Evolutionary conservation across 1,140 invertebrate genomes (phyloP).

Genomic region (Papilio helenus): DNA sequence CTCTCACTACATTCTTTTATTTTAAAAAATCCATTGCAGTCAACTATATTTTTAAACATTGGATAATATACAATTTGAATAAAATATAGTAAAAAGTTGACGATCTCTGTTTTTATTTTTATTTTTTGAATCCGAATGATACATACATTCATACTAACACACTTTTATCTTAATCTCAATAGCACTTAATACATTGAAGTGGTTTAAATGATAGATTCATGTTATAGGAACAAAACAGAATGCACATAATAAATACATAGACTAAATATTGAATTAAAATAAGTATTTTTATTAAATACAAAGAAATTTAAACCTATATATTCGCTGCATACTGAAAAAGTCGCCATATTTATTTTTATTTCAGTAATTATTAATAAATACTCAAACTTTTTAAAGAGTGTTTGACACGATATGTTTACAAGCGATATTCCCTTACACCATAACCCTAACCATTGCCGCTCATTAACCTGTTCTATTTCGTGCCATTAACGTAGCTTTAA

Average conservation of each 20-base stretch:
- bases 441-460: conserved; percentile 15
- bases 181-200: background rate
- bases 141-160: background rate
- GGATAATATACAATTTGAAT: background rate
- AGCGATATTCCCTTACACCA: background rate
- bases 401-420: background rate
- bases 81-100: background rate
- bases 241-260: background rate
- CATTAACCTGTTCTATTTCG: conserved; percentile 32
- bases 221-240: background rate
- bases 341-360: background rate
- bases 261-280: background rate
- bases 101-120: too few relatives aligned
- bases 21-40: background rate
- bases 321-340: background rate
- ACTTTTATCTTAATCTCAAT: conserved; percentile 1
- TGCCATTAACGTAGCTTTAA: conserved; percentile 24
- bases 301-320: too few relatives aligned
- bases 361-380: background rate
- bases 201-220: background rate
- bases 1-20: background rate
- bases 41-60: background rate
- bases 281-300: too few relatives aligned
- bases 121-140: background rate
- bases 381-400: background rate